Percentiles rank a stretch among this genome's conserved stretches.
Conservation (phyloP, 2,888 invertebrate genomes). For the Lissonota sp. region DNA sequence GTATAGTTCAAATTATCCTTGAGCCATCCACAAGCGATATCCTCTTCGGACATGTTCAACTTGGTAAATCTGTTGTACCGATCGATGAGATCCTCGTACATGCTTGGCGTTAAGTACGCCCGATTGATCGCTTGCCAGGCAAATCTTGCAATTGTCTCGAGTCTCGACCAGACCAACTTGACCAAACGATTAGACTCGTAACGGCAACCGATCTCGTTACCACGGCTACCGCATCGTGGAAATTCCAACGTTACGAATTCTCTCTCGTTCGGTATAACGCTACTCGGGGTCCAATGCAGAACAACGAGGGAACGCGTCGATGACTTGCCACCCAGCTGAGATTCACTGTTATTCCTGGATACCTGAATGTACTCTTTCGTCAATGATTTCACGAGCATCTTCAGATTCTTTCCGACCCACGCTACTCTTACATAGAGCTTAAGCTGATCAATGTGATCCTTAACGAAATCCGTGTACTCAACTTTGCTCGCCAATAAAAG, state of each 20-base stretch:
- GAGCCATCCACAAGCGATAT: slow-evolving; percentile 90
- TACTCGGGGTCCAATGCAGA: slow-evolving; percentile 89
- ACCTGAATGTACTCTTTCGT: slow-evolving; percentile 75
- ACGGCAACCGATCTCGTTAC: slow-evolving; percentile 85
- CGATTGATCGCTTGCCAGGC: slow-evolving; percentile 85
- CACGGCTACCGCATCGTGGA: slow-evolving; percentile 85
- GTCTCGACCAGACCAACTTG: slow-evolving; percentile 87
- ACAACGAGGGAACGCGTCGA: slow-evolving; percentile 85
- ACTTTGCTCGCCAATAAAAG: slow-evolving; percentile 85
- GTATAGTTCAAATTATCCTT: slow-evolving; percentile 81
- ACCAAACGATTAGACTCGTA: slow-evolving; percentile 89
- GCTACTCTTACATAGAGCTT: slow-evolving; percentile 88
- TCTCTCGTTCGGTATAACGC: slow-evolving; percentile 85
- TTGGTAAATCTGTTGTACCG: slow-evolving; percentile 76
- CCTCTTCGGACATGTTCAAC: slow-evolving; percentile 72
- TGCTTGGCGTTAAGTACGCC: slow-evolving; percentile 84
- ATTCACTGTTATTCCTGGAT: slow-evolving; percentile 31
- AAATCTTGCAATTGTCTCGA: slow-evolving; percentile 85
- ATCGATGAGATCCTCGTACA: slow-evolving; percentile 85
- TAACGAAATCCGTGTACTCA: slow-evolving; percentile 85
- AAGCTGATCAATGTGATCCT: slow-evolving; percentile 86
- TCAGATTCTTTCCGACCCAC: slow-evolving; percentile 88
- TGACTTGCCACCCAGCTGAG: neutral
- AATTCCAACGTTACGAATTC: slow-evolving; percentile 86
- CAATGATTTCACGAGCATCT: slow-evolving; percentile 81